A percentile compares a stretch with the other conserved stretches of the same genome.
Conservation (phyloP, 2,888 invertebrate genomes). For the Amblyjoppa proteus region DNA sequence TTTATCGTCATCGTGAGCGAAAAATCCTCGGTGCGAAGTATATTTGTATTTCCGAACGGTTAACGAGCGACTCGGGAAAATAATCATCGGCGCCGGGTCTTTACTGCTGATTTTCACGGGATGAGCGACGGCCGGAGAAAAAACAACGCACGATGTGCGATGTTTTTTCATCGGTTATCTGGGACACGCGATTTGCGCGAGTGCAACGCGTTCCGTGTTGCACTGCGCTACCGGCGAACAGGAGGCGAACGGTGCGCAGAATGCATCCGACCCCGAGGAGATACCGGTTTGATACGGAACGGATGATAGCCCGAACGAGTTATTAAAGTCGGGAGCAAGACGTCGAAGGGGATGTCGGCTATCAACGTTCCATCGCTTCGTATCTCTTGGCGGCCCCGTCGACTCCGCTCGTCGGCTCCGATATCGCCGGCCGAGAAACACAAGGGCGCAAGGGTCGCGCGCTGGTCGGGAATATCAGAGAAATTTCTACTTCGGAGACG, state of each 20-base stretch:
- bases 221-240: neutral
- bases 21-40: neutral
- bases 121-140: neutral
- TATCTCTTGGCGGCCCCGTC: neutral
- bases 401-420: neutral
- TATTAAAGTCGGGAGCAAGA: constrained; percentile 52
- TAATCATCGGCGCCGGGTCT: neutral
- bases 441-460: neutral
- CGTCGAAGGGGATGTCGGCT: constrained; percentile 42
- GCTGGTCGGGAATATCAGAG: too few species aligned
- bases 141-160: too few species aligned
- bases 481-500: too few species aligned
- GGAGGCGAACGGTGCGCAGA: constrained; percentile 38
- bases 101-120: neutral
- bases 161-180: neutral
- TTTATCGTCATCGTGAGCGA: neutral
- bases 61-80: neutral
- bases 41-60: neutral
- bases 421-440: neutral
- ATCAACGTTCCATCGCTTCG: constrained; percentile 27
- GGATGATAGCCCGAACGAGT: constrained; percentile 58
- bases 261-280: constrained; percentile 52
- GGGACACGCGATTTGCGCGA: neutral
- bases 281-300: constrained; percentile 54
- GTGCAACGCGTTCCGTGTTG: neutral